Evolutionary conservation across 2,113 vertebrate genomes (phyloP).

Genomic region (Mesembrinibis cayennensis): DNA sequence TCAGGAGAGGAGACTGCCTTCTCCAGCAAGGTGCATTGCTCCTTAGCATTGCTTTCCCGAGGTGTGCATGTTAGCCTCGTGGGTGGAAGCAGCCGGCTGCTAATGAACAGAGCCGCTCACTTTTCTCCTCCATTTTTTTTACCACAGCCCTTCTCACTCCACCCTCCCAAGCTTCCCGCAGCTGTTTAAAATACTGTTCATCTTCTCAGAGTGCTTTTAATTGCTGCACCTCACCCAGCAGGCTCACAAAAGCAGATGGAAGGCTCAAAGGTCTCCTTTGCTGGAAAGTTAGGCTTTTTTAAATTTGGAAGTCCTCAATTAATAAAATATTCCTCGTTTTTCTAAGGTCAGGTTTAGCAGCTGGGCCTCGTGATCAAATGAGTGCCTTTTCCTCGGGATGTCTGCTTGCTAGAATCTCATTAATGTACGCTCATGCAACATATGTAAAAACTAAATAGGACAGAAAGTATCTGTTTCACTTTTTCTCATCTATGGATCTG

Average conservation of each 20-base stretch:
- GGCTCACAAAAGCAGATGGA: background rate
- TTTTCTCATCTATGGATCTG: background rate
- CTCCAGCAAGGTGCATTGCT: background rate
- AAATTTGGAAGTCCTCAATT: conserved; percentile 38
- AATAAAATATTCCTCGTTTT: conserved; percentile 39
- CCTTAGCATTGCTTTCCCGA: background rate
- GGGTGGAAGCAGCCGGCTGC: background rate
- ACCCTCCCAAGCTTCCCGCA: background rate
- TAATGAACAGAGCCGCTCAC: background rate
- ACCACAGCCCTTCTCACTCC: background rate
- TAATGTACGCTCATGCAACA: accelerated
- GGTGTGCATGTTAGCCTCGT: background rate
- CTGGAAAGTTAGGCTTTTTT: background rate
- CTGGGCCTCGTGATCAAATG: background rate
- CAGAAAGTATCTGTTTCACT: background rate
- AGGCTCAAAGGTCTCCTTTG: conserved; percentile 30
- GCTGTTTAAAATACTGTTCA: background rate
- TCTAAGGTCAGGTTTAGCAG: conserved; percentile 30
- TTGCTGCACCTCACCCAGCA: conserved; percentile 19
- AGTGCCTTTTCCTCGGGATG: background rate
- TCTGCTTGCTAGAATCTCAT: conserved; percentile 5
- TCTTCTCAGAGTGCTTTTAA: conserved; percentile 39
- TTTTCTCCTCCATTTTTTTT: background rate
- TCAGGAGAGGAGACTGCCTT: background rate
- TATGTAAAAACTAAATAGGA: background rate